Evolutionary conservation across 2,113 vertebrate species (phyloP), one percentile per base, ranked within the genome.

Genomic region (Amazona guildingii): DNA sequence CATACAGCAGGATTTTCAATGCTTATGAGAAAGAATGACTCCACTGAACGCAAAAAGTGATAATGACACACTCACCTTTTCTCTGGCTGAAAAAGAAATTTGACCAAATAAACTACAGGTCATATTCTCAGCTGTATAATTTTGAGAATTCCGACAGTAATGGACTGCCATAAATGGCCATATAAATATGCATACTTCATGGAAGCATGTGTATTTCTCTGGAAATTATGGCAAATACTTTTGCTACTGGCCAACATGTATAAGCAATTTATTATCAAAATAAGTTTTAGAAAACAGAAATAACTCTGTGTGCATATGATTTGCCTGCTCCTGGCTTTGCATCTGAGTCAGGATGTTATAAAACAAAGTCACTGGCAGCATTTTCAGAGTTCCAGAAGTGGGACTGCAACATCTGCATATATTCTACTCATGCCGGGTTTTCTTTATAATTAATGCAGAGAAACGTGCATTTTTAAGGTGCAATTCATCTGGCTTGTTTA

Each of bases 401-500:
- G 14, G 44, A 88, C n/a, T 21, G 37, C 31, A 87, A 25, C 24
- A 37, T 17, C 39, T 73, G 72, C 29, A 61, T 61, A 55, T 69
- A 39, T 37, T 75, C 39, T 76, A 33, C 27, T 90, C 27, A 35
- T 44, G 64, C 20, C 62, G 68, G 35, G 9, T 75, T 76, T 19
- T 73, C 21, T 64, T 83, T 51, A 61, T 68, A 87, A 80, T 64
- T 82, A 90, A 70, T 68, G 51, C 29, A 89, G 66, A 87, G 55
- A 84, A 95, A 84, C 27, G 62, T 21, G 29, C 29, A 72, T 91
- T 83, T 92, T 92, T 75, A 86, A 91, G 83, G 51, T 78, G 81
- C 68, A 87, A 79, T 94, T 95, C 55, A 75, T 86, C 69, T 84
- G 77, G 20, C 43, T 91, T 82, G 55, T 87, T 95, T 84, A 73